Conservation (phyloP, 2,797 vertebrate species). For the Heteromormyrus szaboi region DNA sequence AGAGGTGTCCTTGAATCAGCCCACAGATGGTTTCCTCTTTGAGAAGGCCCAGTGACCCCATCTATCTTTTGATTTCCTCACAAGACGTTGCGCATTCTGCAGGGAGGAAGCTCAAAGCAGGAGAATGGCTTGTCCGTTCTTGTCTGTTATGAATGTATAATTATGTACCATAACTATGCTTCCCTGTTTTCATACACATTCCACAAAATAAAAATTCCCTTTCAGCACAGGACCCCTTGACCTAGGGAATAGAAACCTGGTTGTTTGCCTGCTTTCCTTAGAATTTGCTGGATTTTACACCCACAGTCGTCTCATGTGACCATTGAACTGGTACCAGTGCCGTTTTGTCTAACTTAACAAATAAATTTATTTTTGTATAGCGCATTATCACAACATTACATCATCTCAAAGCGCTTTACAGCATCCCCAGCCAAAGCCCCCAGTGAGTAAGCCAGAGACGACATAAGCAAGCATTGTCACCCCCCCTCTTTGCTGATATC, state of each 20-base stretch:
- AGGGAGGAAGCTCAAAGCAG: not conserved
- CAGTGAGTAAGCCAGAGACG: too few relatives aligned
- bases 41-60: not conserved
- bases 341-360: not conserved
- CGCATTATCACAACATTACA: too few relatives aligned
- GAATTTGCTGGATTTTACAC: not conserved
- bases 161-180: conserved; percentile 27
- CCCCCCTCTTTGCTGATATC: not conserved
- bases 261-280: not conserved
- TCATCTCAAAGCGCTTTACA: too few relatives aligned
- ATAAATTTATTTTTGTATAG: too few relatives aligned
- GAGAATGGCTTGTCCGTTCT: conserved; percentile 15
- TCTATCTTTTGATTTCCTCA: not conserved
- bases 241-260: not conserved
- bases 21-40: not conserved
- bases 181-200: not conserved
- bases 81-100: conserved; percentile 26
- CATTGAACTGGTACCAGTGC: not conserved
- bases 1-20: not conserved
- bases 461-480: too few relatives aligned
- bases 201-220: not conserved
- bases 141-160: conserved; percentile 54
- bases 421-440: too few relatives aligned
- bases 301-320: not conserved
- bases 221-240: not conserved